Evolutionary conservation across 2,888 invertebrate species (phyloP), one percentile per base, ranked within the genome.

Genomic region (Himalopsyche japonica): DNA sequence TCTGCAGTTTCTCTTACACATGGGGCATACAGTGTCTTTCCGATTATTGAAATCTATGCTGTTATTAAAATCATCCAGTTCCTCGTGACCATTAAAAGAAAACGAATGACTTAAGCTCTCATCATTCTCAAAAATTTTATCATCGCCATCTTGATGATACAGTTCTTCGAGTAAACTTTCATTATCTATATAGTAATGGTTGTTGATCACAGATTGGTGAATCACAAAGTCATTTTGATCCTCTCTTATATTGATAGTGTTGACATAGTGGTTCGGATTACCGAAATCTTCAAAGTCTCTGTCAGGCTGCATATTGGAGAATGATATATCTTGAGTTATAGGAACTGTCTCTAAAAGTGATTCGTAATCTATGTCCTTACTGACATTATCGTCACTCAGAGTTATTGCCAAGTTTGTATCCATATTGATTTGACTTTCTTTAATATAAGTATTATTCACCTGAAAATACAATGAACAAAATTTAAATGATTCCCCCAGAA

Each of bases 1-100:
- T 49, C 86, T 83, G 70, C 87, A 87, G 27, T 82, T 83, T 18
- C 85, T 79, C 15, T 82, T 80, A 48, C 87, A 87, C 20, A 83
- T 76, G 30, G 77, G 76, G 77, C 87, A 87, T 10, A 57, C 57
- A 20, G 57, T 57, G 20, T 57, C 57, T 24, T 24, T 57, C 57
- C 57, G 57, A 57, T 57, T 57, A 10, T 2, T 57, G 20, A 8
- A 57, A 2, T 57, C 57, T 24, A 20, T 57, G 10, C 57, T 57
- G 24, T n/a, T 57, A 24, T 57, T 57, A 6, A 57, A 57, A 57
- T 57, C 57, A 10, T 57, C 57, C 20, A 57, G 24, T 57, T 57
- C 57, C n/a, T 57, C 57, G 7, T 57, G 57, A 5, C 20, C 57
- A 10, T 57, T 57, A n/a, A 57, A 20, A 57, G 20, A 57, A 24